These are phyloP conservation scores for Eutolmus rufibarbis DNA, from an alignment of 2,888 invertebrate genomes.

Conservation along the genomic window DNA sequence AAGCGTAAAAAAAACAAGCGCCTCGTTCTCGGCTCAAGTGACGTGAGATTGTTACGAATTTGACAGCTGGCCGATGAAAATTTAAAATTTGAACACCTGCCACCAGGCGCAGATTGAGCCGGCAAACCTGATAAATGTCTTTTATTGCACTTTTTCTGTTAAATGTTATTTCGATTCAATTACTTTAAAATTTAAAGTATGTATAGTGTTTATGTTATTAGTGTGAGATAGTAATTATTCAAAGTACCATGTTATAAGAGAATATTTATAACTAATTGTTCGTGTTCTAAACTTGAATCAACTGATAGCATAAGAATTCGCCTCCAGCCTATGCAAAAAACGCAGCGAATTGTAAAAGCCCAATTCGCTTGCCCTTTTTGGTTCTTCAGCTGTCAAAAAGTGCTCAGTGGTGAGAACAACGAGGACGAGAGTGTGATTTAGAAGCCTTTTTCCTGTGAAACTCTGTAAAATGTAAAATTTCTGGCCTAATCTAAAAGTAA, in stretches of 20 bases:
- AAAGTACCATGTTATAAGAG: not conserved
- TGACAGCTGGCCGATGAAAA: not conserved
- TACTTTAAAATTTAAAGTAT: no score
- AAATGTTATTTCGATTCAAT: not conserved
- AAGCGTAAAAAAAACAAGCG: not conserved
- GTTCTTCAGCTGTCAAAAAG: slow-evolving; percentile 2
- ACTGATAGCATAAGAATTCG: not conserved
- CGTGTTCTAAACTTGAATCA: not conserved
- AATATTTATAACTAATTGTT: not conserved
- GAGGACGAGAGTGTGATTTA: not conserved
- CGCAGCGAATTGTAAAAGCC: not conserved
- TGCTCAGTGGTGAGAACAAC: not conserved
- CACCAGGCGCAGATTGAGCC: not conserved
- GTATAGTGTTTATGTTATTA: not conserved
- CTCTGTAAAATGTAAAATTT: not conserved
- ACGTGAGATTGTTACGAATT: not conserved
- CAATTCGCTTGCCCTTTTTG: not conserved
- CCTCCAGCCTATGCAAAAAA: not conserved
- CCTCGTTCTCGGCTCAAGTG: not conserved
- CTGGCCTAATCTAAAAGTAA: not conserved
- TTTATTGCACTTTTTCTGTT: not conserved
- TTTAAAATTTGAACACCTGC: not conserved
- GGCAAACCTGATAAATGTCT: not conserved
- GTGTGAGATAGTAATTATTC: not conserved
- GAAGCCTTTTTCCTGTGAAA: not conserved